These are phyloP conservation scores for Geotrypetes seraphini DNA, from an alignment of 2,797 vertebrate genomes.

Conservation along the genomic window DNA sequence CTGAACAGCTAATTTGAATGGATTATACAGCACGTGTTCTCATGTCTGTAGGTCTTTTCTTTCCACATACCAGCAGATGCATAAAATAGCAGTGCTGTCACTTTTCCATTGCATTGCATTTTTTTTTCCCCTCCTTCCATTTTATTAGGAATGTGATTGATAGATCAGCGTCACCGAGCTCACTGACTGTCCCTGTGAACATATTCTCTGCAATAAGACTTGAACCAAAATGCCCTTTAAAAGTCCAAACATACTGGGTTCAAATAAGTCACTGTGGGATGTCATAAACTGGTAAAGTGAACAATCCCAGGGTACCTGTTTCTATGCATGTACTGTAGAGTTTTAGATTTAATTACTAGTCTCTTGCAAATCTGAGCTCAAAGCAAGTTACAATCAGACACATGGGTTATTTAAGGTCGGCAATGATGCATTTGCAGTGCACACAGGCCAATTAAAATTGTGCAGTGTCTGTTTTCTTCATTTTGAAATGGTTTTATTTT, in stretches of 20 bases:
- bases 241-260: slow-evolving; percentile 13
- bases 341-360: too few species aligned
- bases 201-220: slow-evolving; percentile 13
- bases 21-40: slow-evolving; percentile 14
- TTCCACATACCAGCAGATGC: slow-evolving; percentile 23
- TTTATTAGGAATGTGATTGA: slow-evolving; percentile 29
- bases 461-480: too few species aligned
- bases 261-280: too few species aligned
- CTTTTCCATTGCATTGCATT: slow-evolving; percentile 9
- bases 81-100: slow-evolving; percentile 14
- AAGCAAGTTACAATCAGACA: too few species aligned
- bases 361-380: too few species aligned
- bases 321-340: too few species aligned
- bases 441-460: too few species aligned
- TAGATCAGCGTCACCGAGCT: slow-evolving; percentile 20
- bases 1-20: slow-evolving; percentile 12
- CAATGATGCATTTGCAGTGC: too few species aligned
- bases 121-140: slow-evolving; percentile 9
- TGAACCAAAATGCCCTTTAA: slow-evolving; percentile 17
- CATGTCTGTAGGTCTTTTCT: slow-evolving; percentile 16
- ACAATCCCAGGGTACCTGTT: too few species aligned
- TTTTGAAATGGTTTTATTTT: too few species aligned
- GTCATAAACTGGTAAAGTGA: too few species aligned
- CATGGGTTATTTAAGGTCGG: too few species aligned
- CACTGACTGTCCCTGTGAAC: slow-evolving; percentile 21